Conservation (phyloP, 2,888 invertebrate genomes). For the Oxytorus armatus region DNA sequence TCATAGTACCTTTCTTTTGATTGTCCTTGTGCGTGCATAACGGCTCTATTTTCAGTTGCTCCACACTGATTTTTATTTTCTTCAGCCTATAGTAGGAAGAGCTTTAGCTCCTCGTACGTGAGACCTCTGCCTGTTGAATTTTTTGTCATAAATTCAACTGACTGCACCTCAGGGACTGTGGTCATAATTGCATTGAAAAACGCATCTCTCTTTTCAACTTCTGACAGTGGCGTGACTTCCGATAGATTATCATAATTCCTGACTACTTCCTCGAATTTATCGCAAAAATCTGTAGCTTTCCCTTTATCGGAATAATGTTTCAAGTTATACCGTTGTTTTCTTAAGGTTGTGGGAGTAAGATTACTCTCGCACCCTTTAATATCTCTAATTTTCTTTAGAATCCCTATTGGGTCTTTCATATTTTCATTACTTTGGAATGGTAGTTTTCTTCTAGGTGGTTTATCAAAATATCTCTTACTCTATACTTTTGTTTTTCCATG, state of each 20-base stretch:
- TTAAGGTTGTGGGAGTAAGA: conserved; percentile 22
- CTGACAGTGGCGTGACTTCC: conserved; percentile 33
- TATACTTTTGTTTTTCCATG: conserved; percentile 36
- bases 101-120: conserved; percentile 48
- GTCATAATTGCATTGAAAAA: conserved; percentile 49
- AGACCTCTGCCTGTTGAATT: conserved; percentile 34
- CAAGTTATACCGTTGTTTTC: conserved; percentile 37
- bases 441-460: conserved; percentile 51
- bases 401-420: conserved; percentile 52
- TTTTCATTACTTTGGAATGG: conserved; percentile 41
- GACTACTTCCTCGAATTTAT: conserved; percentile 65
- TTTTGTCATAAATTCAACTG: conserved; percentile 43
- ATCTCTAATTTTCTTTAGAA: conserved; percentile 48
- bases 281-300: conserved; percentile 60
- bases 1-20: conserved; percentile 42
- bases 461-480: conserved; percentile 63
- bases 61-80: conserved; percentile 33
- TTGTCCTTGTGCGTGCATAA: conserved; percentile 1
- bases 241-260: conserved; percentile 56
- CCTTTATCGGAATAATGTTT: conserved; percentile 32
- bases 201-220: conserved; percentile 60
- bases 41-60: conserved; percentile 15
- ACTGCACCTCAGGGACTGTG: conserved; percentile 48
- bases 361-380: conserved; percentile 55
- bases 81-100: conserved; percentile 43